Evolutionary conservation across 2,113 vertebrate species (phyloP).

Genomic region (Climacteris rufus): DNA sequence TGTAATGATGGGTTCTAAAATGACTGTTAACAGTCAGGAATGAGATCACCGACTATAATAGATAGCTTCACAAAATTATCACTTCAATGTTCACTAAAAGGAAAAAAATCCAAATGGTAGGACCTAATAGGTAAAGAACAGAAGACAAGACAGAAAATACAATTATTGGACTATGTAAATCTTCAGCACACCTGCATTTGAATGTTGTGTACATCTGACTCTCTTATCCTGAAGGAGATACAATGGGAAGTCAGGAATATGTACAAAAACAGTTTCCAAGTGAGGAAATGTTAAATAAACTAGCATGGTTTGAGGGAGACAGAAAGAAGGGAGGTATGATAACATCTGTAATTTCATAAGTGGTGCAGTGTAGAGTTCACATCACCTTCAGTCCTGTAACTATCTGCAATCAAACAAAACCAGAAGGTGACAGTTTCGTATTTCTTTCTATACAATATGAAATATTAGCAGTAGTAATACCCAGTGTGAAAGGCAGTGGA

Average conservation of each 20-base stretch:
- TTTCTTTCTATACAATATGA: neutral
- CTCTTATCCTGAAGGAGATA: neutral
- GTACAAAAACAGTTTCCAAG: neutral
- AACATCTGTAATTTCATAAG: neutral
- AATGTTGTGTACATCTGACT: neutral
- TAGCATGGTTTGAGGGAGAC: neutral
- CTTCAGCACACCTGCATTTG: neutral
- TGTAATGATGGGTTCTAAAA: neutral
- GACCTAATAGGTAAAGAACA: neutral
- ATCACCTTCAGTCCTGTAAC: neutral
- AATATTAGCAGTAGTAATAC: neutral
- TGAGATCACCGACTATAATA: neutral
- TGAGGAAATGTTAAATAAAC: neutral
- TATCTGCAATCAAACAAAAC: neutral
- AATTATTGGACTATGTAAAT: neutral
- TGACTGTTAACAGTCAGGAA: neutral
- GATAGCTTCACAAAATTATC: neutral
- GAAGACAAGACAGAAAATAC: neutral
- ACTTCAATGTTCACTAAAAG: neutral
- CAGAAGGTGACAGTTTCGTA: neutral
- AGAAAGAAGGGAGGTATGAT: neutral
- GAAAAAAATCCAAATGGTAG: fast-evolving
- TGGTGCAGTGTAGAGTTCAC: neutral
- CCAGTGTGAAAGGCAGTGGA: neutral
- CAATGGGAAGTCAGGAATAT: neutral